Percentiles rank a stretch among this genome's conserved stretches.
Conservation (phyloP, 2,888 invertebrate genomes). For the Erebia epiphron region DNA sequence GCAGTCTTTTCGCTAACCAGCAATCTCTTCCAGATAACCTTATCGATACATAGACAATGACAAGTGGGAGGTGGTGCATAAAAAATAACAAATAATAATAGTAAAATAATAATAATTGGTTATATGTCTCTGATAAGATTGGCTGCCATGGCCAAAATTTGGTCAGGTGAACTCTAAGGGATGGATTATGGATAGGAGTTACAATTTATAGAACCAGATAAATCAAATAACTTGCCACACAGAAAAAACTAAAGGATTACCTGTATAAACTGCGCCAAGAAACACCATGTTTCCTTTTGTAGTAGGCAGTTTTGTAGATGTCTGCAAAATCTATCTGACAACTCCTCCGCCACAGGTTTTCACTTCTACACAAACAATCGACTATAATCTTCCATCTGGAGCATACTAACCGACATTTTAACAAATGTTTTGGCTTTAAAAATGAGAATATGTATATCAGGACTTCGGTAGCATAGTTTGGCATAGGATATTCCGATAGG, state of each 20-base stretch:
- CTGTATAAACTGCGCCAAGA: conserved; percentile 60
- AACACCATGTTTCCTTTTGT: conserved; percentile 49
- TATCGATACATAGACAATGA: no score
- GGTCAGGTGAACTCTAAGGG: no score
- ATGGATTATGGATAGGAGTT: no score
- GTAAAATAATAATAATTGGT: no score
- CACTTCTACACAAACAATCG: conserved; percentile 52
- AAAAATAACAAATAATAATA: no score
- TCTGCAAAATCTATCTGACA: conserved; percentile 55
- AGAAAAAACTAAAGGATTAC: neutral
- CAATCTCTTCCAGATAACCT: no score
- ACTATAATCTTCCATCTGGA: conserved; percentile 59
- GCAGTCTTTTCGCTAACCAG: no score
- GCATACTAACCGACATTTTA: conserved; percentile 60
- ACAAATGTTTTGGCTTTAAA: conserved; percentile 54
- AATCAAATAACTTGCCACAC: no score
- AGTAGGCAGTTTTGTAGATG: conserved; percentile 48
- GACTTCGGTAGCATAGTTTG: conserved; percentile 58
- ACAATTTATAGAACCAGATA: no score
- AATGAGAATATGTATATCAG: conserved; percentile 55
- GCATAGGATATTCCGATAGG: neutral
- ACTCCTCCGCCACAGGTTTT: conserved; percentile 54
- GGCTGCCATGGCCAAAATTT: no score
- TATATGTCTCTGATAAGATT: no score
- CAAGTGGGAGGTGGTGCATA: no score